Evolutionary conservation across 2,113 vertebrate species (phyloP).

Genomic region (Brachypteracias leptosomus): DNA sequence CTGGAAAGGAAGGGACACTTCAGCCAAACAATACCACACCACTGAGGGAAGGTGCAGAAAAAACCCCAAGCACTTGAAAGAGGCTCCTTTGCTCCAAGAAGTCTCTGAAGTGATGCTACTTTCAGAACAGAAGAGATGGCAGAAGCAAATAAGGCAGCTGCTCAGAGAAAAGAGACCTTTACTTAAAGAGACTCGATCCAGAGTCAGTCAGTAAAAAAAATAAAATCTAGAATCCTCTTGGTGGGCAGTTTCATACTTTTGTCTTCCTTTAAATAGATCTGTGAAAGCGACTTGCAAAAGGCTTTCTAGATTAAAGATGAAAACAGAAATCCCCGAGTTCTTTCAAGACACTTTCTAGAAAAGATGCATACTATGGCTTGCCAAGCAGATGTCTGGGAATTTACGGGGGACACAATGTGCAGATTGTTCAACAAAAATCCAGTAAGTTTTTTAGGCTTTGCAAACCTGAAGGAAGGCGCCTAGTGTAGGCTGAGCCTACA

Average conservation of each 20-base stretch:
- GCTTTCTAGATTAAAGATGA: slow-evolving; percentile 53
- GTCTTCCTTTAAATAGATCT: slow-evolving; percentile 41
- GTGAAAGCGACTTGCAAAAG: slow-evolving; percentile 29
- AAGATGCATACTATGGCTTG: background rate
- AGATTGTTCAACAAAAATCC: slow-evolving; percentile 55
- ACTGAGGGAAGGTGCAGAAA: background rate
- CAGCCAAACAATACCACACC: background rate
- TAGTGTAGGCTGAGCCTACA: background rate
- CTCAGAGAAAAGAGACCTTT: background rate
- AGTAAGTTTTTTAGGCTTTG: background rate
- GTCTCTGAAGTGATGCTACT: slow-evolving; percentile 18
- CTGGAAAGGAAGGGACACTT: slow-evolving; percentile 20
- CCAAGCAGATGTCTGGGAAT: slow-evolving; percentile 51
- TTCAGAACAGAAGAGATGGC: background rate
- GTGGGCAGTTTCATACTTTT: slow-evolving; percentile 51
- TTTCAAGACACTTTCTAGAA: slow-evolving; percentile 33
- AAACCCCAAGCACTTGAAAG: background rate
- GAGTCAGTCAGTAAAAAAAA: background rate
- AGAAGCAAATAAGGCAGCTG: background rate
- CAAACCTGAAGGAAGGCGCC: background rate
- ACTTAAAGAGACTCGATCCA: background rate
- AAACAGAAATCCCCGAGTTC: slow-evolving; percentile 53
- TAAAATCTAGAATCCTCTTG: slow-evolving; percentile 34
- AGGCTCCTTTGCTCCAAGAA: background rate
- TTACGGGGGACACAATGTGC: slow-evolving; percentile 21